Evolutionary conservation across 2,888 invertebrate genomes (phyloP), one percentile per base, ranked within the genome.

Genomic region (Apodemia mormo): DNA sequence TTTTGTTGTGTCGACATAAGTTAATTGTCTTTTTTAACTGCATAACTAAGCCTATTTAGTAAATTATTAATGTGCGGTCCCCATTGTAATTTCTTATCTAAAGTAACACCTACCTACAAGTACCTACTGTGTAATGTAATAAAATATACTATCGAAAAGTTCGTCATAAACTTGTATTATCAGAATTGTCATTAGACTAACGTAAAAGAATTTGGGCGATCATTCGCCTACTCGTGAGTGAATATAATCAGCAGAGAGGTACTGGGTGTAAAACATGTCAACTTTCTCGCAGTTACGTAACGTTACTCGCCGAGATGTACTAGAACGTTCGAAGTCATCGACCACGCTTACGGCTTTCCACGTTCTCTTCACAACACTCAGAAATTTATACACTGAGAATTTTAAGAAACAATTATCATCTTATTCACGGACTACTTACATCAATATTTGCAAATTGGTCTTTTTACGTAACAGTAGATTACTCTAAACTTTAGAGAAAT

Each of bases 261-360:
- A 58, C 45, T 67, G 70, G 65, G 54, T 66, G 64, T 67, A 74
- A 76, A 80, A 85, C 89, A 91, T 90, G 92, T 92, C 92, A 91
- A 91, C 92, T 93, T 93, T 93, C 92, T 89, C 91, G 90, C 83
- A 75, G 85, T 92, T 92, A 86, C 91, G 90, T 86, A 92, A 92
- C 78, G 72, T 73, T 69, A 67, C 76, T 73, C 83, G 75, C 80
- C 84, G 88, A 90, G 89, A 90, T 89, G 88, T 87, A 86, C 92
- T 90, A 87, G 91, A 92, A 92, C 88, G 87, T 92, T 92, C 90
- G 89, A 85, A 89, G 92, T 92, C 93, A 92, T 92, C 93, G 93
- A 92, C 93, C 92, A 92, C 89, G 85, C 86, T 93, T 92, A 92
- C 91, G 92, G 91, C 91, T 92, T 82, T 75, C 85, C 80, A 81